Percentiles rank a stretch among this genome's conserved stretches.
These are phyloP conservation scores for Antedon bifida DNA, from an alignment of 35 echinoderm and acorn worm species.

Conservation along the genomic window DNA sequence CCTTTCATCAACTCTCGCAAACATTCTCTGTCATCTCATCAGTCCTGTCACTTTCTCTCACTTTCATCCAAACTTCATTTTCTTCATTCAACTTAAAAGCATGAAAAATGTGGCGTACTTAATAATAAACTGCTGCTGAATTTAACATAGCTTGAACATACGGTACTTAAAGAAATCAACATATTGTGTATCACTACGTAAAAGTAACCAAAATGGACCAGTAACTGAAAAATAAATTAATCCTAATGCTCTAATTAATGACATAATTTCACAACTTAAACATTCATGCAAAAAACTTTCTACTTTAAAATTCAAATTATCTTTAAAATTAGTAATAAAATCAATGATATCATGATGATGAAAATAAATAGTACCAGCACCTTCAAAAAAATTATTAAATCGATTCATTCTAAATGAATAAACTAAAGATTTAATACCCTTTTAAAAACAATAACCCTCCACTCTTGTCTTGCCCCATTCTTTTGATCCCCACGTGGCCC, in stretches of 20 bases:
- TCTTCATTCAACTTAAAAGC: neutral
- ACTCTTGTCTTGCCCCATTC: conserved; percentile 17
- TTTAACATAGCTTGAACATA: conserved; percentile 11
- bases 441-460: conserved; percentile 7
- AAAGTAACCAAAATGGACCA: conserved; percentile 18
- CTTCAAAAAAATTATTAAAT: conserved; percentile 30
- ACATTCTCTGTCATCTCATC: neutral
- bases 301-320: conserved; percentile 9
- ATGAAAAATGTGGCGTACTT: neutral
- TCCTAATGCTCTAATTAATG: conserved; percentile 12
- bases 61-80: neutral
- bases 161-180: conserved; percentile 16
- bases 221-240: conserved; percentile 11
- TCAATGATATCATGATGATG: conserved; percentile 1
- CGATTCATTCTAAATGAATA: conserved; percentile 32
- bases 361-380: conserved; percentile 8
- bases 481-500: conserved; percentile 32
- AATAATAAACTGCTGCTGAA: neutral
- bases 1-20: neutral
- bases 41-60: neutral
- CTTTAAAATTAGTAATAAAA: neutral
- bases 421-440: neutral
- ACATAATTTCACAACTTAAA: neutral
- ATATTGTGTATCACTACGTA: neutral
- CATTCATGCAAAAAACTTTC: conserved; percentile 20